These are phyloP conservation scores for Hydra vulgaris DNA, from an alignment of 30 jellyfish, hydroid and myxozoan genomes.

Conservation along the genomic window DNA sequence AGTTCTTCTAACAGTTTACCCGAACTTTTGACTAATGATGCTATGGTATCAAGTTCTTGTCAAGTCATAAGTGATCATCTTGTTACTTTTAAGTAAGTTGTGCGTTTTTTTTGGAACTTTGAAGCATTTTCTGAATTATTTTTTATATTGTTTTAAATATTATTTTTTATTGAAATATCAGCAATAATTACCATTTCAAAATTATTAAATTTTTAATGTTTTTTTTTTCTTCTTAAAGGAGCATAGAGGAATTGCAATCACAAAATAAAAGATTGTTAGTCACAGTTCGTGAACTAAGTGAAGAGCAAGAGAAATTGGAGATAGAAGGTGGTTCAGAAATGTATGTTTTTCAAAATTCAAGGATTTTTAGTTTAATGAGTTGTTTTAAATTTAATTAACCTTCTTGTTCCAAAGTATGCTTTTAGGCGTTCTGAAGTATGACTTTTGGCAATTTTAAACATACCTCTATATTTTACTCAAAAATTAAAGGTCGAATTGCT, in stretches of 20 bases:
- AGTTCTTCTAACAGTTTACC: conserved; percentile 45
- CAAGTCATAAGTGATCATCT: conserved; percentile 87
- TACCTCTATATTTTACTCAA: no score
- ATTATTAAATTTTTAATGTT: no score
- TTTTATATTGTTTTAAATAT: no score
- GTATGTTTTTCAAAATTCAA: conserved; percentile 19
- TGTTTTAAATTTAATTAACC: background rate
- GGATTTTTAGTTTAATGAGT: background rate
- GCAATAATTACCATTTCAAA: no score
- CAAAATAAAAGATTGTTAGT: conserved; percentile 80
- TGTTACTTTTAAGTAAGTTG: conserved; percentile 79
- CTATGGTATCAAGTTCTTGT: conserved; percentile 70
- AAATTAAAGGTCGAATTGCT: no score
- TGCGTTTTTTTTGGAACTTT: no score
- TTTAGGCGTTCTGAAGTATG: no score
- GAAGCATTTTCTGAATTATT: no score
- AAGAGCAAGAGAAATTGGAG: conserved; percentile 81
- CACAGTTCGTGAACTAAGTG: conserved; percentile 84
- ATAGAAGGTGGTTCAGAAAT: conserved; percentile 61
- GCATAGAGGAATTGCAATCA: conserved; percentile 83
- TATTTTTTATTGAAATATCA: no score
- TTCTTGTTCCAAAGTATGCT: background rate
- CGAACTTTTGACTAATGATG: conserved; percentile 37
- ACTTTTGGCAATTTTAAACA: no score
- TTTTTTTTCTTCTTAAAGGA: conserved; percentile 29